A percentile compares a stretch with the other conserved stretches of the same genome.
Evolutionary conservation across 2,888 invertebrate genomes (phyloP).

Genomic region (Athripsodes cinereus): DNA sequence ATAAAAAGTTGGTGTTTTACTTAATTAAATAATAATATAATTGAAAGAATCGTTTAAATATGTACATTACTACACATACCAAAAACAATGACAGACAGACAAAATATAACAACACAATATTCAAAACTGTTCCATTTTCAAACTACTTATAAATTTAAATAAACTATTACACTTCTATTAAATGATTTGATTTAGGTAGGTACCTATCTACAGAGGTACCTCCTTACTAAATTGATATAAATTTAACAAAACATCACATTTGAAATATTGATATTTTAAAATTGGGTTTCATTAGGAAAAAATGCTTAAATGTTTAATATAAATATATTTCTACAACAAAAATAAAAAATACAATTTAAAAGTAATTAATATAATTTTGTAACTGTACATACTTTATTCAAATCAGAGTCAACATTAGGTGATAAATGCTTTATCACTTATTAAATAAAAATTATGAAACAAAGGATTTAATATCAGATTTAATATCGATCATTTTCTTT

Average conservation of each 20-base stretch:
- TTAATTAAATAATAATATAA: no score
- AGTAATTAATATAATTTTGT: neutral
- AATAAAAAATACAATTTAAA: neutral
- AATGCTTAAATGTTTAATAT: neutral
- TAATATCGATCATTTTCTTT: neutral
- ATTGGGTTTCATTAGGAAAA: neutral
- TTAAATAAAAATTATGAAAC: neutral
- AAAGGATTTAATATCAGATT: neutral
- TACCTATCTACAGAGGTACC: no score
- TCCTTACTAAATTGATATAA: no score
- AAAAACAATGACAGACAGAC: no score
- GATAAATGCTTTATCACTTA: neutral
- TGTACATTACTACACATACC: no score
- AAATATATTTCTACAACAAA: neutral
- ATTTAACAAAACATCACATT: neutral
- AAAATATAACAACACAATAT: no score
- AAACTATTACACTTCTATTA: no score
- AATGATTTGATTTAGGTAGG: no score
- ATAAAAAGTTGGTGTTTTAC: no score
- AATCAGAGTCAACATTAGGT: slow-evolving; percentile 3
- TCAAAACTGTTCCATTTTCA: no score
- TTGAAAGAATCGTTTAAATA: no score
- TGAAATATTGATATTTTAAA: neutral
- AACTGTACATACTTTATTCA: neutral
- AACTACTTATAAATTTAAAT: no score